phyloP scores from a whole-genome alignment of 1,140 invertebrate genomes.

The Dysdera silvatica region DNA sequence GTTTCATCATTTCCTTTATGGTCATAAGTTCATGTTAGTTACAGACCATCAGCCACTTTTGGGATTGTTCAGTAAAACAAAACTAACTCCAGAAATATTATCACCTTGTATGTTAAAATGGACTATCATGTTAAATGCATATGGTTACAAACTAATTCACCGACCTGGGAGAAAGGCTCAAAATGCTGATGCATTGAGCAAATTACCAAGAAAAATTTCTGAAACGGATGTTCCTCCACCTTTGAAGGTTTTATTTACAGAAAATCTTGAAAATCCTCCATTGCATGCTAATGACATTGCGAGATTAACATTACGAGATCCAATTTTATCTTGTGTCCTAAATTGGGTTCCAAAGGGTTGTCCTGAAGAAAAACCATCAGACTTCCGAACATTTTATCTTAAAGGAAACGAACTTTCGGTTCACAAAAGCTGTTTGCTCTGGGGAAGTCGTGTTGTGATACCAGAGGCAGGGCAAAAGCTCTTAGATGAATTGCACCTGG shows the following conservation, averaged over 20 bases:
- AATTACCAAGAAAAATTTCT: neutral
- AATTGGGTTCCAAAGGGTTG: too few relatives aligned
- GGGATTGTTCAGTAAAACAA: constrained; percentile 40
- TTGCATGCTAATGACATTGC: constrained; percentile 1
- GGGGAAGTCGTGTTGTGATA: constrained; percentile 30
- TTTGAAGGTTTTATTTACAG: too few relatives aligned
- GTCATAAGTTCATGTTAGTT: constrained; percentile 42
- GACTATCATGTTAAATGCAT: constrained; percentile 38
- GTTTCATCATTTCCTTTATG: constrained; percentile 49
- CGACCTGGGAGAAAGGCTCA: constrained; percentile 25
- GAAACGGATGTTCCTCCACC: neutral
- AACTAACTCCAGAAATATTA: too few relatives aligned
- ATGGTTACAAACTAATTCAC: constrained; percentile 41
- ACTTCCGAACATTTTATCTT: neutral
- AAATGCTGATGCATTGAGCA: constrained; percentile 34
- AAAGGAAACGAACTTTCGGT: neutral
- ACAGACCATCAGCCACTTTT: constrained; percentile 48
- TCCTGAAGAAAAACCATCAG: constrained; percentile 1
- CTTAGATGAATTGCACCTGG: constrained; percentile 35
- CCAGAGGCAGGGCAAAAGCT: constrained; percentile 30
- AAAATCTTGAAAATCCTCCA: constrained; percentile 3
- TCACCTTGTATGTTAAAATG: too few relatives aligned
- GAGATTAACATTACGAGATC: constrained; percentile 39
- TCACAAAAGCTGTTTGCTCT: neutral
- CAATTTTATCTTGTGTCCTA: too few relatives aligned